phyloP scores from a whole-genome alignment of 1,140 invertebrate species.

The Tetraneura akinire region DNA sequence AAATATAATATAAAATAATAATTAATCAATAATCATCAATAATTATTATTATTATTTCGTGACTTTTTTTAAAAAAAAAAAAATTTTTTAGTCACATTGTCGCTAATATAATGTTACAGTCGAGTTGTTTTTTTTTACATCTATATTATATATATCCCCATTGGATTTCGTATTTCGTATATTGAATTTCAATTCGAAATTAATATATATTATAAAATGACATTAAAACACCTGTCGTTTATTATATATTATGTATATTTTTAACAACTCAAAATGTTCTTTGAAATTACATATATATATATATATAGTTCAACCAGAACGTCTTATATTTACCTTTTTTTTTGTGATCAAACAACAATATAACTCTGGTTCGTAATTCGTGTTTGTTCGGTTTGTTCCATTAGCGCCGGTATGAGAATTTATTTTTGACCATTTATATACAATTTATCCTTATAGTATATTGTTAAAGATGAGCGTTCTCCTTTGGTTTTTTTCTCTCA shows the following conservation, averaged over 20 bases:
- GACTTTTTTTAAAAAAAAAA: too few relatives aligned
- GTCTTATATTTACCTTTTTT: constrained; percentile 11
- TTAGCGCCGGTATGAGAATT: constrained; percentile 42
- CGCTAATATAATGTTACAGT: too few relatives aligned
- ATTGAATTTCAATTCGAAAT: background rate
- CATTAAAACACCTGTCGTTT: background rate
- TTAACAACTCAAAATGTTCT: background rate
- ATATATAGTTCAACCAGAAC: background rate
- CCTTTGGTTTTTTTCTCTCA: constrained; percentile 25
- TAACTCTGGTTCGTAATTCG: background rate
- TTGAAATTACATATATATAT: too few relatives aligned
- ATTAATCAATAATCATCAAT: too few relatives aligned
- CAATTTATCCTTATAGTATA: background rate
- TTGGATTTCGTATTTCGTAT: too few relatives aligned
- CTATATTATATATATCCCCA: too few relatives aligned
- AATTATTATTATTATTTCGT: too few relatives aligned
- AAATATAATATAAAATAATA: too few relatives aligned
- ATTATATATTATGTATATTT: too few relatives aligned
- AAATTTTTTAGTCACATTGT: too few relatives aligned
- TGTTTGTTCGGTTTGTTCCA: constrained; percentile 34
- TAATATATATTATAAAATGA: too few relatives aligned
- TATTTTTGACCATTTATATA: constrained; percentile 32
- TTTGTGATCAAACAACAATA: constrained; percentile 25
- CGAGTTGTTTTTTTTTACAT: too few relatives aligned
- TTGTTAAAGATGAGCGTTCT: background rate